Evolutionary conservation across 2,797 vertebrate genomes (phyloP).

Genomic region (Lepus townsendii): DNA sequence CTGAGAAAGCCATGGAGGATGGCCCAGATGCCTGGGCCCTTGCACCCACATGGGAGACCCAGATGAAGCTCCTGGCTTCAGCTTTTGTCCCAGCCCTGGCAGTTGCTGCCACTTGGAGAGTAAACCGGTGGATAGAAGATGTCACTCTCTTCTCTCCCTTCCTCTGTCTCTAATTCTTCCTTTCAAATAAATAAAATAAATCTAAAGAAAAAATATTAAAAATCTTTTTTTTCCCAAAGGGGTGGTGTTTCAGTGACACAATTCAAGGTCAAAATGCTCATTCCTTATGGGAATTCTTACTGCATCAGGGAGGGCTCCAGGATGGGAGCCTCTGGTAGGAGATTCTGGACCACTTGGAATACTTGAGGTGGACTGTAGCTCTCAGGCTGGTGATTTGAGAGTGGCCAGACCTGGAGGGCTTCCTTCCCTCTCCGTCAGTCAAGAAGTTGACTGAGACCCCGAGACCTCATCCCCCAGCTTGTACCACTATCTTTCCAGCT

Average conservation of each 20-base stretch:
- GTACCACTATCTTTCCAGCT: neutral
- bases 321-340: neutral
- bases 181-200: too few relatives aligned
- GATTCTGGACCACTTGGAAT: neutral
- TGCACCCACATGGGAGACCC: too few relatives aligned
- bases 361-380: neutral
- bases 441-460: neutral
- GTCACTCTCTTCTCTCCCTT: too few relatives aligned
- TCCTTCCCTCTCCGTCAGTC: neutral
- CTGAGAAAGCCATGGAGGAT: too few relatives aligned
- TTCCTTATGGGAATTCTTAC: neutral
- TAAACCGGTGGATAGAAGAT: too few relatives aligned
- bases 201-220: too few relatives aligned
- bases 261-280: neutral
- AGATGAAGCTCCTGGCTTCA: too few relatives aligned
- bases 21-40: too few relatives aligned
- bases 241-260: neutral
- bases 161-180: too few relatives aligned
- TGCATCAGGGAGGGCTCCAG: too few relatives aligned
- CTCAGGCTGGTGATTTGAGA: neutral
- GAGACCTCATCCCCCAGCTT: neutral
- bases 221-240: neutral
- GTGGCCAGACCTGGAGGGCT: neutral
- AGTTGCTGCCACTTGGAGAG: too few relatives aligned
- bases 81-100: too few relatives aligned